phyloP scores from a whole-genome alignment of 2,113 vertebrate species.

The Antidorcas marsupialis region DNA sequence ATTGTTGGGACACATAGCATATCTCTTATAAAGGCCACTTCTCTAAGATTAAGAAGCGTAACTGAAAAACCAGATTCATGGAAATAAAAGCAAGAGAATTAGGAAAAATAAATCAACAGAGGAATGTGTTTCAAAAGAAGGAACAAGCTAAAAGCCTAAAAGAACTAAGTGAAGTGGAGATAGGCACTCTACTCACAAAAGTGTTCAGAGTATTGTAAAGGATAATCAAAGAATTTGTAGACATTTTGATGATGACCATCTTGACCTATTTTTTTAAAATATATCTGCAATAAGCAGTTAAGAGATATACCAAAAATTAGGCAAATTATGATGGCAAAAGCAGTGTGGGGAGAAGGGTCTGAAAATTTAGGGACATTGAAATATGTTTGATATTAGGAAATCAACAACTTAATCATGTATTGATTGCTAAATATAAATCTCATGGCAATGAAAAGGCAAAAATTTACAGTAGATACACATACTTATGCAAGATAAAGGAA shows the following conservation, averaged over 20 bases:
- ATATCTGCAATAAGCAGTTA: neutral
- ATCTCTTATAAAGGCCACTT: neutral
- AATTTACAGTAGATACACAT: neutral
- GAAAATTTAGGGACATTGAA: neutral
- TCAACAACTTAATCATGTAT: neutral
- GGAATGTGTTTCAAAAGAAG: neutral
- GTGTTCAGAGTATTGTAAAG: neutral
- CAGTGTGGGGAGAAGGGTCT: neutral
- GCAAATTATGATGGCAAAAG: neutral
- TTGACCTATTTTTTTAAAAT: neutral
- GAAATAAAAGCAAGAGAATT: neutral
- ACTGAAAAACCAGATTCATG: neutral
- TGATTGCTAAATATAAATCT: neutral
- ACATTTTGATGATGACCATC: neutral
- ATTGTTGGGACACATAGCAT: neutral
- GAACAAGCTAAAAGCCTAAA: neutral
- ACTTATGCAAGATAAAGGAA: neutral
- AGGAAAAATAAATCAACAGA: neutral
- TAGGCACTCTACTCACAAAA: neutral
- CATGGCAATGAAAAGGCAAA: neutral
- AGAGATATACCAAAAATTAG: neutral
- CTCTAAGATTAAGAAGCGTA: neutral
- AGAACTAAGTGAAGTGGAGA: neutral
- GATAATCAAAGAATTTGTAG: neutral
- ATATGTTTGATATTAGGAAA: neutral